Evolutionary conservation across 2,888 invertebrate genomes (phyloP).

Genomic region (Rugalucina vietnamica): DNA sequence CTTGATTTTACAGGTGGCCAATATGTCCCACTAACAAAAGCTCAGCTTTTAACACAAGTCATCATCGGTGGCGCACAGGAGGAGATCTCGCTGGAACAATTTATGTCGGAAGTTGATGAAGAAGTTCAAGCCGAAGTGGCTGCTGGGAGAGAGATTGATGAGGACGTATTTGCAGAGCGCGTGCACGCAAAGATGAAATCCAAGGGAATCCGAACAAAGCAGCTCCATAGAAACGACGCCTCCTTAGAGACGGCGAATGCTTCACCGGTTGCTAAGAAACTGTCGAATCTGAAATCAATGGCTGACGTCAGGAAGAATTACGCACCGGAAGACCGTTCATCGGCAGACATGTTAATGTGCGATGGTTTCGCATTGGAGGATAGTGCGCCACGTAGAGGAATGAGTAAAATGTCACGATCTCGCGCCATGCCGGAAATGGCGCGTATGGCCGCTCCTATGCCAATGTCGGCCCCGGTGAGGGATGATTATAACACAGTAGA

Average conservation of each 20-base stretch:
- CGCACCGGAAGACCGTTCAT: neutral
- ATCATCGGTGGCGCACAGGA: constrained; percentile 77
- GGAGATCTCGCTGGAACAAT: constrained; percentile 73
- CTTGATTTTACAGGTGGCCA: too few relatives aligned
- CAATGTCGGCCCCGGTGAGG: neutral
- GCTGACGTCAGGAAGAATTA: constrained; percentile 3
- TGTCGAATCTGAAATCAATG: constrained; percentile 29
- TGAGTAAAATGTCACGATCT: neutral
- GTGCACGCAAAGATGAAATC: constrained; percentile 34
- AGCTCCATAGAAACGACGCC: constrained; percentile 37
- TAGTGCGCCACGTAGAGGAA: neutral
- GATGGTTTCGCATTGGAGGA: neutral
- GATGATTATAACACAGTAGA: constrained; percentile 37
- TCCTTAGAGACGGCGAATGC: constrained; percentile 11
- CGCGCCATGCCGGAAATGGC: neutral
- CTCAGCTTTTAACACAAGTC: constrained; percentile 68
- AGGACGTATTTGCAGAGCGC: constrained; percentile 37
- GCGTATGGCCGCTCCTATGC: neutral
- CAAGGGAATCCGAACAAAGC: constrained; percentile 43
- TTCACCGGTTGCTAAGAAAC: constrained; percentile 11
- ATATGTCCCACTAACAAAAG: constrained; percentile 73
- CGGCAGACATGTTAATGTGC: neutral
- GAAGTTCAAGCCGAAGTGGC: constrained; percentile 61
- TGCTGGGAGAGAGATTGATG: constrained; percentile 43
- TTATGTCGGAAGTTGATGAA: constrained; percentile 70